A percentile compares a stretch with the other conserved stretches of the same genome.
Evolutionary conservation across 2,888 invertebrate genomes (phyloP).

Genomic region (Plutella xylostella): DNA sequence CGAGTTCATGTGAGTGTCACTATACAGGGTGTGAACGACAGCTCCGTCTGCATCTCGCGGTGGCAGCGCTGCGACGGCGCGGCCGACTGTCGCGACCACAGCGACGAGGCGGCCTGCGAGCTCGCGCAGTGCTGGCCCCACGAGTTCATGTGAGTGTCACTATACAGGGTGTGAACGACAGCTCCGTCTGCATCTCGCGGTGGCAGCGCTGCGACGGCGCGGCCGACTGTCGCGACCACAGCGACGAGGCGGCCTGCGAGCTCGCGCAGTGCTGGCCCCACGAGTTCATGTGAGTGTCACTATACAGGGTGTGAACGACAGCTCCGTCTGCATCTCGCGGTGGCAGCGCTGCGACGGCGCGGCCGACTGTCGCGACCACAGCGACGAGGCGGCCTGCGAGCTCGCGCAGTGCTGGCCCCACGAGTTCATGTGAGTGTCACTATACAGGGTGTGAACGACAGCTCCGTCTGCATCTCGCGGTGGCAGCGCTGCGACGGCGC

Average conservation of each 20-base stretch:
- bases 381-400: constrained; percentile 52
- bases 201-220: constrained; percentile 36
- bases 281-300: constrained; percentile 26
- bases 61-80: constrained; percentile 55
- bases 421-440: constrained; percentile 26
- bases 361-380: constrained; percentile 53
- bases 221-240: constrained; percentile 41
- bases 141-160: constrained; percentile 26
- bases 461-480: neutral
- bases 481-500: constrained; percentile 74
- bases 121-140: constrained; percentile 25
- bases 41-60: neutral
- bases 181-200: constrained; percentile 32
- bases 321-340: neutral
- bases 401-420: constrained; percentile 25
- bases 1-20: constrained; percentile 26
- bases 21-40: constrained; percentile 1
- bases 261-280: constrained; percentile 25
- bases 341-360: constrained; percentile 55
- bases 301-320: constrained; percentile 11
- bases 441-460: constrained; percentile 11
- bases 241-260: constrained; percentile 52
- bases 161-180: constrained; percentile 26
- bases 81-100: constrained; percentile 53
- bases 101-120: constrained; percentile 52